Evolutionary conservation across 2,113 vertebrate genomes (phyloP).

Genomic region (Atrichornis clamosus): DNA sequence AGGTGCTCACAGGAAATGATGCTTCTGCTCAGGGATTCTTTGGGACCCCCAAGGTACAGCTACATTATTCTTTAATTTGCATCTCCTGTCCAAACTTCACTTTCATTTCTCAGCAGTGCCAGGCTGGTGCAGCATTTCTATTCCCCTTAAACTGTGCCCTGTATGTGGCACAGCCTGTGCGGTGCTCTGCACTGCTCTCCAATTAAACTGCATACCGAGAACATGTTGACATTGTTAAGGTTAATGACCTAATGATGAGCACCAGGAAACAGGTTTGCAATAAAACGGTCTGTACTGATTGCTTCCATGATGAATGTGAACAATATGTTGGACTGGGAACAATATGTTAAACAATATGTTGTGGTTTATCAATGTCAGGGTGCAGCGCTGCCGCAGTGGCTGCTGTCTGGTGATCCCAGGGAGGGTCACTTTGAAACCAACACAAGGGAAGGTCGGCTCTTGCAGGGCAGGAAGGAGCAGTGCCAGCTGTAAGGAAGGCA

Average conservation of each 20-base stretch:
- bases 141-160: neutral
- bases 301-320: slow-evolving; percentile 63
- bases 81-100: neutral
- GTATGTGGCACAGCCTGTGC: neutral
- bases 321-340: slow-evolving; percentile 65
- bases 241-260: slow-evolving; percentile 69
- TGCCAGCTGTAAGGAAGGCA: neutral
- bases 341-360: slow-evolving; percentile 70
- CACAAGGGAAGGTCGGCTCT: neutral
- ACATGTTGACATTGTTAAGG: slow-evolving; percentile 70
- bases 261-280: slow-evolving; percentile 67
- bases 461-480: neutral
- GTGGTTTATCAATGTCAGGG: slow-evolving; percentile 66
- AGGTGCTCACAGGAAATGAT: neutral
- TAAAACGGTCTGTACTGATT: slow-evolving; percentile 60
- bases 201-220: slow-evolving; percentile 59
- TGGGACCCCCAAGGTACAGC: neutral
- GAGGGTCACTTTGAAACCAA: slow-evolving; percentile 37
- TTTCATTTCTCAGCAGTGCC: neutral
- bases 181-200: slow-evolving; percentile 8
- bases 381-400: neutral
- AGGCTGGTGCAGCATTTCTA: neutral
- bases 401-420: slow-evolving; percentile 22
- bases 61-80: neutral
- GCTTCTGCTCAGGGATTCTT: neutral